phyloP scores from a whole-genome alignment of 1,140 invertebrate genomes.

The Orchesella cincta region DNA sequence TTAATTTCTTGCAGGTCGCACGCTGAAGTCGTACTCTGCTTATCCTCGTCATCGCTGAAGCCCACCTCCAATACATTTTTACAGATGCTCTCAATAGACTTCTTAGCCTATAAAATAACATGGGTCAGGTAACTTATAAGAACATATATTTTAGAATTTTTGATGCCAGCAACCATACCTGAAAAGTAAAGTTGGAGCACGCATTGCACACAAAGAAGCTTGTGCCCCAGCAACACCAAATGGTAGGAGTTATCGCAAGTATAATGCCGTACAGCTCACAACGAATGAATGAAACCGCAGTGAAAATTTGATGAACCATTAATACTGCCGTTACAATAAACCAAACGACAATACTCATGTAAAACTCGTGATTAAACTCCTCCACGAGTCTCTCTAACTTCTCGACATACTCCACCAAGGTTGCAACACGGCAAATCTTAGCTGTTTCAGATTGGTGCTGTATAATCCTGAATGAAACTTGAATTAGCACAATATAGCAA shows the following conservation, averaged over 20 bases:
- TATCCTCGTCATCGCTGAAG: neutral
- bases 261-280: neutral
- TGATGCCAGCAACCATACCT: neutral
- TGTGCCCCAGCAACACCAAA: neutral
- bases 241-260: neutral
- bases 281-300: neutral
- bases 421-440: neutral
- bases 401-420: neutral
- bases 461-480: neutral
- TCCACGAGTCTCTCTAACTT: neutral
- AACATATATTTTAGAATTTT: neutral
- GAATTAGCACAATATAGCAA: neutral
- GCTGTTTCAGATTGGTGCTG: neutral
- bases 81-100: neutral
- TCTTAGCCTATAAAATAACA: neutral
- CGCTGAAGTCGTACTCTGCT: neutral
- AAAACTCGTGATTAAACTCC: neutral
- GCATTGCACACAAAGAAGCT: neutral
- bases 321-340: neutral
- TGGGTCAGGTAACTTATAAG: neutral
- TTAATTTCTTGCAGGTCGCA: neutral
- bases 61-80: neutral
- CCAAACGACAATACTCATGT: neutral
- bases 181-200: neutral
- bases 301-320: neutral